Percentiles rank a stretch among this genome's conserved stretches.
Evolutionary conservation across 2,797 vertebrate species (phyloP).

Genomic region (Chelon auratus): DNA sequence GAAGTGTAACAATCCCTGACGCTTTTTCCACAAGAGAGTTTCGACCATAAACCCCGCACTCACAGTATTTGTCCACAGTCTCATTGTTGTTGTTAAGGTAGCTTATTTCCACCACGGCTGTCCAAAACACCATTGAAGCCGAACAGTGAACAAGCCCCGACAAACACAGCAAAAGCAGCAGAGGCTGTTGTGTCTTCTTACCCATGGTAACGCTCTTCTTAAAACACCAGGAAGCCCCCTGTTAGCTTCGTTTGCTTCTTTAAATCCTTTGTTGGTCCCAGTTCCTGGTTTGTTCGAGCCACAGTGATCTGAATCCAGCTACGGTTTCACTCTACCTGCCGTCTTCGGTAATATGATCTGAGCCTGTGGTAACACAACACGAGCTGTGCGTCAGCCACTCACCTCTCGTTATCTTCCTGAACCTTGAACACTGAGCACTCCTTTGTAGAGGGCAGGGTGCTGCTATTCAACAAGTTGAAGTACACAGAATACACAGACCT

Average conservation of each 20-base stretch:
- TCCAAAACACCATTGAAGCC: conserved; percentile 71
- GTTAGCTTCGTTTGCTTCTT: conserved; percentile 44
- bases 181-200: conserved; percentile 57
- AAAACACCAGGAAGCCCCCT: conserved; percentile 56
- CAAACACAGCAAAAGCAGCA: conserved; percentile 70
- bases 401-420: conserved; percentile 83
- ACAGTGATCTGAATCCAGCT: conserved; percentile 45
- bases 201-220: conserved; percentile 72
- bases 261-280: conserved; percentile 45
- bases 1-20: conserved; percentile 81
- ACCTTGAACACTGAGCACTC: conserved; percentile 79
- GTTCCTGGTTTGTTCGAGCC: conserved; percentile 63
- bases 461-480: conserved; percentile 75
- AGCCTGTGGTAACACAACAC: conserved; percentile 84
- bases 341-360: conserved; percentile 86
- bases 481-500: conserved; percentile 42
- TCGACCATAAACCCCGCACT: conserved; percentile 87
- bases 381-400: conserved; percentile 82
- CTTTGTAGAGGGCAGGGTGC: conserved; percentile 69
- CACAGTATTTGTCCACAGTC: conserved; percentile 70
- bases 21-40: conserved; percentile 77
- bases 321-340: conserved; percentile 69
- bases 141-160: conserved; percentile 62
- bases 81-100: conserved; percentile 77
- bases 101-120: conserved; percentile 79